Base-by-base conservation (phyloP, 2,113 vertebrate species). In the Catharus bicknelli region DNA sequence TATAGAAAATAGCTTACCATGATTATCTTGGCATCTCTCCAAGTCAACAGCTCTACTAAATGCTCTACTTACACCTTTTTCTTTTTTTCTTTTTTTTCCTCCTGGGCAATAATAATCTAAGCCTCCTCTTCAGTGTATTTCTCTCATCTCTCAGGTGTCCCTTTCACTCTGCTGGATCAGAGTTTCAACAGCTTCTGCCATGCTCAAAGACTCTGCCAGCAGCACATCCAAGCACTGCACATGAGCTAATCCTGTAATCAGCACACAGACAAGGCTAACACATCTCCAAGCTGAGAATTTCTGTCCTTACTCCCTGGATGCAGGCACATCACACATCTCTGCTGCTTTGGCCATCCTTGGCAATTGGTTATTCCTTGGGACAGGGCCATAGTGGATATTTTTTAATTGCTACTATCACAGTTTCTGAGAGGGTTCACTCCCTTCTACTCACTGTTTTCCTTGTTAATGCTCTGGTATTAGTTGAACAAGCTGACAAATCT, bases 381-480 rank as follows among this genome's bases (percentile, higher is more conserved):
- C 7, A 50, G 7, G 32, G 13, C 0, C 1, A 73, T 26, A 63
- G 0, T 76, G n/a, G 45, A 0, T 48, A n/a, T 20, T 58, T 64
- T 78, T 66, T 11, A 76, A 88, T 29, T 58, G 43, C 23, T 63
- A 6, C 29, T 53, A n/a, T 36, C 50, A 63, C 13, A 21, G 22
- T n/a, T 34, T 34, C 45, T 29, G 13, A 50, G n/a, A 51, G 23
- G 4, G 18, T 36, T 86, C 25, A 13, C 22, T 70, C 10, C 30
- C 30, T 72, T 67, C 53, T 86, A 69, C 67, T 83, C 76, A 73
- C 79, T 26, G 18, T 67, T 92, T 45, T 61, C 26, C 20, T 76
- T 51, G 38, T 21, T 40, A 48, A 45, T 16, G 40, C 12, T 36
- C n/a, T 55, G 43, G 26, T 43, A 51, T 43, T 54, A 69, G 53